A percentile compares a stretch with the other conserved stretches of the same genome.
phyloP scores from a whole-genome alignment of 2,113 vertebrate species.

The Oryzias woworae region DNA sequence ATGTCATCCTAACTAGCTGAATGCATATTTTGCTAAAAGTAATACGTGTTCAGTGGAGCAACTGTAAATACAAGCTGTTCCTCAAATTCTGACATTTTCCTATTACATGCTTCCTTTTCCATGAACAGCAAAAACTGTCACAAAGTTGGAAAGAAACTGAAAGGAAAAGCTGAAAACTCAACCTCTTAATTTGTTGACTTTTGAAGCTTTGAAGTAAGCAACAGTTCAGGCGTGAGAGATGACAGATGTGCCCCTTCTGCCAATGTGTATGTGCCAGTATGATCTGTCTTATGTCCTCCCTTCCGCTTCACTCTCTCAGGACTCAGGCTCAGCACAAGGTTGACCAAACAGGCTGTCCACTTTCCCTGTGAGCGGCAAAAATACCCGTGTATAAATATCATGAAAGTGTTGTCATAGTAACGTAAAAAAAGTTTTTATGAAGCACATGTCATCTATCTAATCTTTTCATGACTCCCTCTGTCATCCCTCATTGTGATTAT shows the following conservation, averaged over 20 bases:
- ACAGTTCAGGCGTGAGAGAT: slow-evolving; percentile 46
- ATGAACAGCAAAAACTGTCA: no score
- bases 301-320: slow-evolving; percentile 18
- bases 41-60: no score
- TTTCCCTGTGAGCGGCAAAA: slow-evolving; percentile 12
- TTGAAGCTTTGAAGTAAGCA: slow-evolving; percentile 30
- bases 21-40: no score
- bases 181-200: not conserved
- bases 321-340: slow-evolving; percentile 2
- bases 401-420: slow-evolving; percentile 4
- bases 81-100: no score
- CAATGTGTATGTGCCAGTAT: slow-evolving; percentile 15
- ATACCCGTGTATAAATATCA: not conserved
- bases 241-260: slow-evolving; percentile 44
- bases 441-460: slow-evolving; percentile 5
- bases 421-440: not conserved
- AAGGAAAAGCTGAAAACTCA: no score
- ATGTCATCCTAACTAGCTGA: no score
- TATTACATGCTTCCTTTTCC: no score
- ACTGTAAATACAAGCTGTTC: no score
- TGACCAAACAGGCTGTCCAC: slow-evolving; percentile 13
- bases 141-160: no score
- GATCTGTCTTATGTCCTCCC: slow-evolving; percentile 12
- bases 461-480: not conserved
- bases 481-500: not conserved